Evolutionary conservation across 30 jellyfish, hydroid and myxozoan genomes (phyloP), one percentile per base, ranked within the genome.

Genomic region (Aurelia sp.): DNA sequence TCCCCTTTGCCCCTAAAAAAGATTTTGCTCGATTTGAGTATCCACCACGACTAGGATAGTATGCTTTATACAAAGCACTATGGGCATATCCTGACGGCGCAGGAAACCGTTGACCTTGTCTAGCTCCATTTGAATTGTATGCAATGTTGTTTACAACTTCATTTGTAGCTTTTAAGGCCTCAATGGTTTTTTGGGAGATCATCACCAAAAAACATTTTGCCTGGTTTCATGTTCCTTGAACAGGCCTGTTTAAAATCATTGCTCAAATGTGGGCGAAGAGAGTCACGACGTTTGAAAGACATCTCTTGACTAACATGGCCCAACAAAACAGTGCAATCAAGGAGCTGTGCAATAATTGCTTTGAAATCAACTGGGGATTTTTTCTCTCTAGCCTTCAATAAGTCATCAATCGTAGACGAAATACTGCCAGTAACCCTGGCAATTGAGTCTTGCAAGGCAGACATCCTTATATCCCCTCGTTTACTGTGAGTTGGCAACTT

Each of bases 1-100:
- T 74, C 85, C 85, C 85, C 85, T 51, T 74, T 50, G 50, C 72
- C 85, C 85, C 85, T n/a, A n/a, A n/a, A n/a, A n/a, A n/a, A n/a
- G n/a, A n/a, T n/a, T n/a, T n/a, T n/a, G n/a, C n/a, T n/a, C 72
- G 68, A 47, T 47, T 55, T 74, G 67, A 30, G 11, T 69, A 31
- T 69, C 62, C 80, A 9, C 80, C 80, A 38, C 80, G 62, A 30
- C 80, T 69, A 6, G 62, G 80, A 13, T 33, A 69, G 17, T 69
- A 69, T 31, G 60, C 62, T 48, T 41, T 69, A 33, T 69, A 41
- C 27, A n/a, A 12, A 48, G 61, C 27, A 18, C 72, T 74, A 24
- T 13, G 20, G 33, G 85, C 72, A 24, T 74, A 47, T 52, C 85
- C 72, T 50, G 48, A 18, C 10, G 85, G 85, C 17, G 72, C 53